Conservation (phyloP, 2,888 invertebrate species). For the Philopedon plagiatum region DNA sequence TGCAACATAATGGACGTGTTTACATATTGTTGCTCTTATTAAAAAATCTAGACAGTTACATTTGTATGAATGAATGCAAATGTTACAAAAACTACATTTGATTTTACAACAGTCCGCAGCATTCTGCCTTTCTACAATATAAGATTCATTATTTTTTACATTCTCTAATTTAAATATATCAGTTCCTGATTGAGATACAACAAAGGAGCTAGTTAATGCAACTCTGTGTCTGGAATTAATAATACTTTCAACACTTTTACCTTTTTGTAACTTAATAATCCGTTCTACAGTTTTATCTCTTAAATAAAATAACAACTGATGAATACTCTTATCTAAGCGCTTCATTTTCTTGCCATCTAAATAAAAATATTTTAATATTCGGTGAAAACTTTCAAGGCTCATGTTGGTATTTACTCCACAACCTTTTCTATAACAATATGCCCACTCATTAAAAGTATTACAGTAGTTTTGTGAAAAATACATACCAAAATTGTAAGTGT, state of each 20-base stretch:
- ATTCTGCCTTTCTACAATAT: no score
- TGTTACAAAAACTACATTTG: no score
- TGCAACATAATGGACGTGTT: slow-evolving; percentile 1
- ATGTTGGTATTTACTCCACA: slow-evolving; percentile 2
- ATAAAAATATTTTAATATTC: no score
- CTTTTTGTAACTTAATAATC: slow-evolving; percentile 11
- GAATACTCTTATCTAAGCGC: neutral
- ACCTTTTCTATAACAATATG: slow-evolving; percentile 9
- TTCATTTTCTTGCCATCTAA: no score
- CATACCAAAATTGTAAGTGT: no score
- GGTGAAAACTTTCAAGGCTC: neutral
- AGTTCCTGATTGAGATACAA: neutral
- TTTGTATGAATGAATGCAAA: no score
- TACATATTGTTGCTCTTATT: neutral
- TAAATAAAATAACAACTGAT: no score
- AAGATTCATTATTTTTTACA: no score
- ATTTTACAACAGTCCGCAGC: neutral
- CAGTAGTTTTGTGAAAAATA: neutral
- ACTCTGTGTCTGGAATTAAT: neutral
- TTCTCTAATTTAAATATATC: neutral
- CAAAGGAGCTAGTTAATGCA: neutral
- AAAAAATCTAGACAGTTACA: slow-evolving; percentile 3
- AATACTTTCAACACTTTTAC: neutral
- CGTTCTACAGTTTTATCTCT: slow-evolving; percentile 3
- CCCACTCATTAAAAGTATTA: neutral